Evolutionary conservation across 1,140 invertebrate genomes (phyloP), one percentile per base, ranked within the genome.

Genomic region (Mamestra configurata): DNA sequence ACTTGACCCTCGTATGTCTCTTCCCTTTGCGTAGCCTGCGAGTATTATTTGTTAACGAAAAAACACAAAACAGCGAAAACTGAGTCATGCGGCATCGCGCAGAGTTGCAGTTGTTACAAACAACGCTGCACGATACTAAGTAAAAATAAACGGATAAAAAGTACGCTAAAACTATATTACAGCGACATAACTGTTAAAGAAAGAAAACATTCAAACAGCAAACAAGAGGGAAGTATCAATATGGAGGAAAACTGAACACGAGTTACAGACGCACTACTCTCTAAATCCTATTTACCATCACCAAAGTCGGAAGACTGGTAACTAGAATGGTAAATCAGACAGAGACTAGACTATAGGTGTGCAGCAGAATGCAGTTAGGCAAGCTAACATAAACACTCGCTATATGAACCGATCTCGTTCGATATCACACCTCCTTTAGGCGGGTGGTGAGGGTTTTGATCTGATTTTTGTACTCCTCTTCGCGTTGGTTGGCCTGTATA

Each of bases 401-500:
- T 78, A 79, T 85, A 81, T 84, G 71, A 89, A 90, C 87, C 84
- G 82, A 85, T 92, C 84, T 83, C 82, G 87, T 87, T 91, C 89
- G 81, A 84, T 85, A 89, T 95, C 94, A 96, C 98, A 99, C 99
- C 98, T 99, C 98, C 97, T 99, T 99, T 96, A 99, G 98, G 96
- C 99, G 98, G 95, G 98, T 98, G 93, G 98, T 99, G 95, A 99
- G 97, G 95, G 98, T 99, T 97, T 99, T 99, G 97, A 99, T 99
- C 96, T 99, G 99, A 96, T 99, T 98, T 97, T 99, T 99, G 97
- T 99, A 99, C 95, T 99, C 99, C 96, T 99, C 99, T 96, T 99
- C 99, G 95, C 99, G 98, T 97, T 99, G 99, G 96, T 99, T 99
- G 96, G 99, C 98, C 99, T 99, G 97, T 89, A 82, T 89, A 77